Percentiles rank a stretch among this genome's conserved stretches.
These are phyloP conservation scores for Sebastes reedi DNA, from an alignment of 2,797 vertebrate species.

Conservation along the genomic window DNA sequence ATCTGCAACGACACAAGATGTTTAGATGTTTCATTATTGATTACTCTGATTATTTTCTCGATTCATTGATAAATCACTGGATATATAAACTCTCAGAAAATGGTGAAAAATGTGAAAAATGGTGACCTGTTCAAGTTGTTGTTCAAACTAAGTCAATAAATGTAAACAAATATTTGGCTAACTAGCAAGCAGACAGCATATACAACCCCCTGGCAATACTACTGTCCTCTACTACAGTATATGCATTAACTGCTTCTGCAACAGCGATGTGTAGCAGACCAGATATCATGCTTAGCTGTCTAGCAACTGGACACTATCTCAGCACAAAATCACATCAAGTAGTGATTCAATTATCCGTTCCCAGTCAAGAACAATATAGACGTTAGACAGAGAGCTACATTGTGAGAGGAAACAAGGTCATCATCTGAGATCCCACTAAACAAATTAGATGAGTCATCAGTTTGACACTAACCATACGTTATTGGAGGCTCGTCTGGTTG, in stretches of 20 bases:
- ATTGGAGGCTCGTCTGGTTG: constrained; percentile 97
- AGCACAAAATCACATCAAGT: neutral
- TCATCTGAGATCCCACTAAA: neutral
- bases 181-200: no score
- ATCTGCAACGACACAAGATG: neutral
- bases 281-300: neutral
- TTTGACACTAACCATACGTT: constrained; percentile 90
- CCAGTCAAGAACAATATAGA: neutral
- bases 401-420: neutral
- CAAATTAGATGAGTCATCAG: neutral
- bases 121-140: no score
- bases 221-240: no score
- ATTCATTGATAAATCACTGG: no score
- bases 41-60: neutral
- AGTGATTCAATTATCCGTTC: neutral
- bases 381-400: neutral
- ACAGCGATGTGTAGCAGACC: neutral
- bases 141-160: no score
- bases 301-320: neutral
- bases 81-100: no score
- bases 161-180: no score
- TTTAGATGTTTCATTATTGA: neutral
- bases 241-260: neutral
- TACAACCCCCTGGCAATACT: no score
- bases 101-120: no score